phyloP scores from a whole-genome alignment of 2,113 vertebrate genomes.

The Steatornis caripensis region DNA sequence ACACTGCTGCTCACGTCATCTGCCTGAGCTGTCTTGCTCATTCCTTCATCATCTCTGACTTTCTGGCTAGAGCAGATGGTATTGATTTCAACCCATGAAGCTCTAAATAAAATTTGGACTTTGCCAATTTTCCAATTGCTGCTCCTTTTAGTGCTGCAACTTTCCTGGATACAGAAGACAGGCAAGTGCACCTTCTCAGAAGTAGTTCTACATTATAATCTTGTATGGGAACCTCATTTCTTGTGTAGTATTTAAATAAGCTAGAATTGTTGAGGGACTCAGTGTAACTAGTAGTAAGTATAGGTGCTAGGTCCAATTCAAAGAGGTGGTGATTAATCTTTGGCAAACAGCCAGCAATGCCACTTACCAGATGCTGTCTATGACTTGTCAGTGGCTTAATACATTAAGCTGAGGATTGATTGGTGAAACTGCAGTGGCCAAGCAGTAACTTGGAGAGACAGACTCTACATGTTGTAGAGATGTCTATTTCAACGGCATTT shows the following conservation, averaged over 20 bases:
- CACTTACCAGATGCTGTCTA: neutral
- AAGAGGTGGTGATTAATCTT: neutral
- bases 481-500: neutral
- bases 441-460: neutral
- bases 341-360: neutral
- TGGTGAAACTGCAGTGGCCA: neutral
- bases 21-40: neutral
- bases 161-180: neutral
- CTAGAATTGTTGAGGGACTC: neutral
- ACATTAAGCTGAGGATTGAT: neutral
- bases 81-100: neutral
- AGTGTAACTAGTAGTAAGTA: neutral
- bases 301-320: neutral
- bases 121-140: neutral
- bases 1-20: neutral
- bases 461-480: neutral
- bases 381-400: neutral
- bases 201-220: neutral
- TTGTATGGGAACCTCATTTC: neutral
- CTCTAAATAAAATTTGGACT: neutral
- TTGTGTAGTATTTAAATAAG: neutral
- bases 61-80: neutral
- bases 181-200: neutral
- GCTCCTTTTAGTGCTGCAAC: neutral
- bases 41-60: neutral